Evolutionary conservation across 2,113 vertebrate genomes (phyloP), one percentile per base, ranked within the genome.

Genomic region (Lepisosteus oculatus): DNA sequence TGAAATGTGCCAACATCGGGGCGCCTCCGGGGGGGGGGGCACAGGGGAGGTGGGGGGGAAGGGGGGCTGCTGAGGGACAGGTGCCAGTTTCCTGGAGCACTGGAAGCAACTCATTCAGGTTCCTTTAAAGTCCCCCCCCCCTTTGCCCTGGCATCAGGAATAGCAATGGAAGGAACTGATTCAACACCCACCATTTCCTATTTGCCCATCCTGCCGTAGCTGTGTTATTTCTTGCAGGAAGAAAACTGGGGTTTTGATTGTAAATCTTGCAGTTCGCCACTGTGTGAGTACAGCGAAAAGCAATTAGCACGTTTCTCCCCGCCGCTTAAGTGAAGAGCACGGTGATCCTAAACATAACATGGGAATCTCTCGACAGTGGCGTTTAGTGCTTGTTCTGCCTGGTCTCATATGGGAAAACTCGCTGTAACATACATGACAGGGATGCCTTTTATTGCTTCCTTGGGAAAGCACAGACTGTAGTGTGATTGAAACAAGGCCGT

Each of bases 291-390:
- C 41, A 72, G 62, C 69, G 59, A 65, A 63, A 78, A 72, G 51
- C 72, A 69, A 73, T 78, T 72, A 70, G 66, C 69, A 67, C 71
- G 67, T 69, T 29, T 61, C 43, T 66, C 56, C 56, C 9, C 9
- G 1, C 47, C 47, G 2, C 47, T 51, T 6, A 9, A 6, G 47
- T 65, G 72, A 8, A 57, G 61, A n/a, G 41, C n/a, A 55, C 17
- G 15, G 47, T 13, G 6, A 45, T 64, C 61, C 42, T 44, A 55
- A 64, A 6, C 47, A 69, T 61, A 43, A 55, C n/a, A 15, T n/a
- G 3, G n/a, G 68, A 56, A 41, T 54, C 42, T n/a, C 15, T 15
- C 61, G 41, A 43, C 44, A 42, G 42, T 29, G 47, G 57, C 43
- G 44, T 44, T 62, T 62, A 68, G 9, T 71, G 73, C 61, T 78